These are phyloP conservation scores for Tupaia tana DNA, from an alignment of 2,113 vertebrate genomes.

Conservation along the genomic window DNA sequence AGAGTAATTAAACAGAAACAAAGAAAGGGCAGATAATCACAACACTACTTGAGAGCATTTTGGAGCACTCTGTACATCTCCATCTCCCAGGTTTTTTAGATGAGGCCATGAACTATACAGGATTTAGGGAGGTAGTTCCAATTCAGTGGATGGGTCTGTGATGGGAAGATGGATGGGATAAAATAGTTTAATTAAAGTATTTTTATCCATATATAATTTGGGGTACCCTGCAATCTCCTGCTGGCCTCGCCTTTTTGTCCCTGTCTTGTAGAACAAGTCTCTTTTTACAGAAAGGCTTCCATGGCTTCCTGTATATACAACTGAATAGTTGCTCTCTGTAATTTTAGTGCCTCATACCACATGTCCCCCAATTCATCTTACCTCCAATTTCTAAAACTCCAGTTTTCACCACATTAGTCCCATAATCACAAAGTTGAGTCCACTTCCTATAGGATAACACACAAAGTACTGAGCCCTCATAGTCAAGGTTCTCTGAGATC, in stretches of 20 bases:
- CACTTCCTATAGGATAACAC: neutral
- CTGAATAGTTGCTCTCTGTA: neutral
- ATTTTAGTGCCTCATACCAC: neutral
- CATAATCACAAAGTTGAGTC: neutral
- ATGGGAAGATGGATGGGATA: neutral
- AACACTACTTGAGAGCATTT: neutral
- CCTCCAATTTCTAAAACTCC: neutral
- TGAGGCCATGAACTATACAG: neutral
- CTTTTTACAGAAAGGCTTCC: neutral
- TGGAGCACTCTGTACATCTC: neutral
- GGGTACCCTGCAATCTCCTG: neutral
- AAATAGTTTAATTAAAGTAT: constrained; percentile 23
- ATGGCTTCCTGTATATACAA: neutral
- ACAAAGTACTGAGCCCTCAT: neutral
- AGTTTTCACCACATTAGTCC: neutral
- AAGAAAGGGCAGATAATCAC: neutral
- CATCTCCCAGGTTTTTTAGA: neutral
- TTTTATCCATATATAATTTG: neutral
- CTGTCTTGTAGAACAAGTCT: neutral
- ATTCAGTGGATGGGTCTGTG: neutral
- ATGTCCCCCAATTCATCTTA: neutral
- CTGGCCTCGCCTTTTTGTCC: neutral
- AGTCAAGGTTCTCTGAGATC: neutral
- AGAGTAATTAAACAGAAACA: neutral
- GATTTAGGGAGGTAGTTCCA: neutral